phyloP scores from a whole-genome alignment of 2,888 invertebrate species.

The Eupithecia inturbata region DNA sequence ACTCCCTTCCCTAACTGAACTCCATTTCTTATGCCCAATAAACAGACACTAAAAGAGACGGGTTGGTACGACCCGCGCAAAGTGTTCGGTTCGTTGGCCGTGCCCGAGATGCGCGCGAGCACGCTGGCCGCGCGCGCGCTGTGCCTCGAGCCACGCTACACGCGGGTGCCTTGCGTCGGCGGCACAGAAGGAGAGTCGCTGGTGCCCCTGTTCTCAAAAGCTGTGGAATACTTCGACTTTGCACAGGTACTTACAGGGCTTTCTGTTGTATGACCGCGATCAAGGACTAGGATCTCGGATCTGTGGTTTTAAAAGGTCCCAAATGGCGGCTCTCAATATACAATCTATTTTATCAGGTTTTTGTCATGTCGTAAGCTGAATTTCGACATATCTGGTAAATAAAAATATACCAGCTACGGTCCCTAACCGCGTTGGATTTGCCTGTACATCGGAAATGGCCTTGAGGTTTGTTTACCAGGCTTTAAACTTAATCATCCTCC shows the following conservation, averaged over 20 bases:
- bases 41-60: constrained; percentile 72
- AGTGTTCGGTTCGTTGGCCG: constrained; percentile 73
- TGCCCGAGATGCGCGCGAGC: constrained; percentile 78
- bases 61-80: constrained; percentile 75
- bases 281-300: no score
- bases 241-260: constrained; percentile 58
- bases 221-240: constrained; percentile 75
- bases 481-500: no score
- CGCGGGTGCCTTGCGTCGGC: constrained; percentile 75
- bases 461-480: no score
- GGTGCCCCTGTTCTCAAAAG: constrained; percentile 76
- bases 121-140: constrained; percentile 73
- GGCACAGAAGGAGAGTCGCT: constrained; percentile 73
- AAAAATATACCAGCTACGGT: no score
- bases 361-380: neutral
- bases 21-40: neutral
- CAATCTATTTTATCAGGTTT: no score
- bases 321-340: no score
- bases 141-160: constrained; percentile 70
- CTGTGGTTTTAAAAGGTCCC: no score
- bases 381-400: neutral
- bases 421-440: no score
- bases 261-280: neutral
- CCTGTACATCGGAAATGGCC: no score
- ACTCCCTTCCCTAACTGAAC: neutral